Base-by-base conservation (phyloP, 2,113 vertebrate species). In the Cyrtonyx montezumae region DNA sequence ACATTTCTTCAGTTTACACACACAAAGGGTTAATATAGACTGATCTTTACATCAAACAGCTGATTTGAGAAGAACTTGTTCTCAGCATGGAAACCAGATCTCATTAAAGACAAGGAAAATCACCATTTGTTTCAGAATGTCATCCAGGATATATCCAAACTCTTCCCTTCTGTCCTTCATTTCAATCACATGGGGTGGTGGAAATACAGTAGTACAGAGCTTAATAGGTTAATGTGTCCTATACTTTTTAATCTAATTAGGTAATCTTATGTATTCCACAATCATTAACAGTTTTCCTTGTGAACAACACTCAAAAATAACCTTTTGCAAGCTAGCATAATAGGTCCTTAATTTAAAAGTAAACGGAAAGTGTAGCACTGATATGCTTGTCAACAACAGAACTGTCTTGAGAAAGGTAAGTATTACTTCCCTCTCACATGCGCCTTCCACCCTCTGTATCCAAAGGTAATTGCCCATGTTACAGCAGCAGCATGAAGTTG, bases 231-330 rank as follows among this genome's bases (percentile, higher is more conserved):
- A 86, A 85, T 90, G 3, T 18, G 43, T 53, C 62, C 78, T 80
- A 68, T 0, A 13, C n/a, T 23, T 86, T 43, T 90, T 34, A 75
- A 66, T 74, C 61, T 90, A 51, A 49, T 58, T 73, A 87, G 89
- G n/a, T 45, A 71, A 71, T 61, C 48, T 75, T 80, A 85, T 1
- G 79, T 56, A 73, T 92, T 95, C 84, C 79, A 88, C n/a, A 85
- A 65, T 36, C 22, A 45, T 48, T 48, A 83, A 89, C 59, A 49
- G 30, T 4, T 0, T 11, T 73, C 55, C 45, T 17, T 37, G 34
- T 61, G 65, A 91, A 79, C 68, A 87, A 78, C 0, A 6, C 40
- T 80, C 87, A 71, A 92, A 95, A 94, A 93, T 51, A 63, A 91
- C 34, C 19, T 62, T 62, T 37, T 89, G 55, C 78, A 79, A 77